phyloP scores from a whole-genome alignment of 2,113 vertebrate genomes.

The Laticauda laticaudata region DNA sequence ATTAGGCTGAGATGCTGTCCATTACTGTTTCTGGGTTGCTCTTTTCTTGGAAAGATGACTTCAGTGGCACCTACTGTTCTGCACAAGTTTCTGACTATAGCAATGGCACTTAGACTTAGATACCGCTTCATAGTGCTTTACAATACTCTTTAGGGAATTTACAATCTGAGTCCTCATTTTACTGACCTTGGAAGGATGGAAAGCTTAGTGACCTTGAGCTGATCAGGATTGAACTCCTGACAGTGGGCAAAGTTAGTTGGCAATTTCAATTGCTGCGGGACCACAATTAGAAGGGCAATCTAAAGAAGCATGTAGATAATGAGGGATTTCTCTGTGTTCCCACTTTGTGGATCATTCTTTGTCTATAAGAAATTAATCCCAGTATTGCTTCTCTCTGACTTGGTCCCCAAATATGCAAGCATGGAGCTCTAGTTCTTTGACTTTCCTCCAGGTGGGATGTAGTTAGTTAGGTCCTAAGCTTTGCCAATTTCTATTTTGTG shows the following conservation, averaged over 20 bases:
- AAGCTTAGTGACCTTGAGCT: not conserved
- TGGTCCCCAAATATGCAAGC: not conserved
- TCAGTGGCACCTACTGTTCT: not conserved
- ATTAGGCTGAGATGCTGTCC: not conserved
- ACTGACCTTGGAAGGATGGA: not conserved
- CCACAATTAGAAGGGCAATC: not conserved
- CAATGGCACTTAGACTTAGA: not conserved
- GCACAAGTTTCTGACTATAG: not conserved
- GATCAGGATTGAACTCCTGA: too few species aligned
- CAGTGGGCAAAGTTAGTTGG: not conserved
- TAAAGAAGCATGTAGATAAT: not conserved
- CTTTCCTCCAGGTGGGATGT: not conserved
- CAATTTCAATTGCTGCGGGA: not conserved
- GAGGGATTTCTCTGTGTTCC: not conserved
- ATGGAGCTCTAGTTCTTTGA: not conserved
- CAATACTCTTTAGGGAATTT: not conserved
- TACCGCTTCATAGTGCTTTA: not conserved
- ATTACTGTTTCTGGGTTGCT: not conserved
- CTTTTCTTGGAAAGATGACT: not conserved
- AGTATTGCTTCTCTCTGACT: not conserved
- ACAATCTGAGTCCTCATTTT: not conserved
- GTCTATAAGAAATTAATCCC: not conserved
- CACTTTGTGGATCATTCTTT: not conserved
- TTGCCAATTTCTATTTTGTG: not conserved
- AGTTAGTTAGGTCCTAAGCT: not conserved